Evolutionary conservation across 64 coral and sea anemone genomes (phyloP).

Genomic region (Astreopora myriophthalma): DNA sequence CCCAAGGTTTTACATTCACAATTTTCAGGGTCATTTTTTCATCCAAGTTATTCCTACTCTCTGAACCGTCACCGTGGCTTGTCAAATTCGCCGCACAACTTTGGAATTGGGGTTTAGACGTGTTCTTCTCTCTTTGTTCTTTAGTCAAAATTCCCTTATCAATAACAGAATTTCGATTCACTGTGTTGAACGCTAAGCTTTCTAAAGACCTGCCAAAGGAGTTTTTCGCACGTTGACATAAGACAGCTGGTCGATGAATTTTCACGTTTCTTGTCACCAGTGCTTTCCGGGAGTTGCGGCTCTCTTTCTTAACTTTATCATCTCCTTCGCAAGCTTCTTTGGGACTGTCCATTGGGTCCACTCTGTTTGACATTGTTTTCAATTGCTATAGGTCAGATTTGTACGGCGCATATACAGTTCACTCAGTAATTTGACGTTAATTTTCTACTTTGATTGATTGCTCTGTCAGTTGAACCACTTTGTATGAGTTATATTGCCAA

Average conservation of each 20-base stretch:
- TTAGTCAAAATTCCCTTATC: no score
- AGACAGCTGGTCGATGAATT: background rate
- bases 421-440: no score
- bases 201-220: background rate
- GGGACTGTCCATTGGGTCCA: background rate
- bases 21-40: background rate
- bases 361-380: background rate
- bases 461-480: no score
- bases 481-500: no score
- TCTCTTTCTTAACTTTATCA: background rate
- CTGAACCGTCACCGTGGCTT: no score
- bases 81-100: no score
- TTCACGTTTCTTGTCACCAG: background rate
- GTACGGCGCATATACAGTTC: no score
- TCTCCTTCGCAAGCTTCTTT: background rate
- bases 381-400: background rate
- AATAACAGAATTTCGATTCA: background rate
- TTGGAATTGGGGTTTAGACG: background rate
- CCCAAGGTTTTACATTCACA: slow-evolving; percentile 7
- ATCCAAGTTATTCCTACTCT: background rate
- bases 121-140: background rate
- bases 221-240: background rate
- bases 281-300: background rate
- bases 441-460: no score
- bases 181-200: background rate